Evolutionary conservation across 1,140 invertebrate genomes (phyloP), one percentile per base, ranked within the genome.

Genomic region (Holotrichia oblita): DNA sequence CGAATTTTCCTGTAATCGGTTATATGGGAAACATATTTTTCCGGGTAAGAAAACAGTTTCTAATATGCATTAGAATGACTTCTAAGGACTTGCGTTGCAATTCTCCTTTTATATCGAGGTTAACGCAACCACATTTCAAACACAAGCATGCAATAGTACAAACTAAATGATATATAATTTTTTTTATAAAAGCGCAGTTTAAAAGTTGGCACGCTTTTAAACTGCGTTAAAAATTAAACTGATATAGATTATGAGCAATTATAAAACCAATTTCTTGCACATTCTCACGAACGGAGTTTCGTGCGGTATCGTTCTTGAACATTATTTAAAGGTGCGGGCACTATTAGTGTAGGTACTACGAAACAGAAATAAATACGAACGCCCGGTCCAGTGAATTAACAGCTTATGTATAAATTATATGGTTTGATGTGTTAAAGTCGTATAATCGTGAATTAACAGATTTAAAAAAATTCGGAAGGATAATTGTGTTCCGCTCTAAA

Each of bases 331-430:
- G 61, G 61, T 69, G 61, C 61, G 61, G 61, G 61, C 61, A 14
- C 61, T 69, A 3, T 22, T 61, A 69, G 61, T 69, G 20, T 17
- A n/a, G n/a, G n/a, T n/a, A 55, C 61, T 8, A 20, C 22, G 22
- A 69, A 69, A 8, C n/a, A n/a, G 0, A 10, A 69, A 69, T 27
- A 69, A 69, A 14, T 69, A 27, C 10, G n/a, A 24, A 27, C 61
- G 12, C 17, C 61, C 10, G 61, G 61, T 69, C 61, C 27, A 20
- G 61, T 34, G 22, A 69, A 69, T 69, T 69, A 22, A 69, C 61
- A 69, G 22, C 61, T 69, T 69, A 69, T 69, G 61, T 69, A 69
- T 69, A 69, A 69, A 69, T 69, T 69, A 69, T 69, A 69, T 69
- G 61, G 22, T 69, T 69, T 69, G 61, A 69, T 69, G 61, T 69